Evolutionary conservation across 2,113 vertebrate species (phyloP).

Genomic region (Oxyura jamaicensis): DNA sequence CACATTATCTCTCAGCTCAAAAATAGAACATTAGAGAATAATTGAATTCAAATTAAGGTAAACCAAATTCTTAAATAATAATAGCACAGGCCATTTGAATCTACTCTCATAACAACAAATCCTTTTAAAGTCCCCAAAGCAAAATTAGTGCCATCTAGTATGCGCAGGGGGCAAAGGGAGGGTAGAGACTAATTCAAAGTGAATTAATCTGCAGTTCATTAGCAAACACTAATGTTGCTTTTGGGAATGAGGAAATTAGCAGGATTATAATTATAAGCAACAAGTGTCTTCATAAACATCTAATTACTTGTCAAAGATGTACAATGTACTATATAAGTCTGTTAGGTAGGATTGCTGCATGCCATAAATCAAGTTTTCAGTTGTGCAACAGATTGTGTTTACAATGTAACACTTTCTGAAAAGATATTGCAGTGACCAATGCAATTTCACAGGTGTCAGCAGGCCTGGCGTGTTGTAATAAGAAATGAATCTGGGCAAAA

Average conservation of each 20-base stretch:
- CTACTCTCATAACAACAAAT: constrained; percentile 38
- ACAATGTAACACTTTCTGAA: neutral
- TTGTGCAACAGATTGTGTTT: constrained; percentile 8
- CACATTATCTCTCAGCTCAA: neutral
- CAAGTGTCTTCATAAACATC: constrained; percentile 73
- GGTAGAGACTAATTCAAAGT: constrained; percentile 59
- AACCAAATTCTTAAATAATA: constrained; percentile 70
- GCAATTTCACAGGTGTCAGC: neutral
- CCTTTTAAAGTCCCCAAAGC: constrained; percentile 43
- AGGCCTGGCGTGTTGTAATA: neutral
- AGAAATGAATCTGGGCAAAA: neutral
- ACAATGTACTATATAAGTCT: constrained; percentile 8
- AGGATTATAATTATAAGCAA: constrained; percentile 66
- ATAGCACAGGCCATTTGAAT: constrained; percentile 31
- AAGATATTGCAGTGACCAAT: neutral
- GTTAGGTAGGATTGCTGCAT: neutral
- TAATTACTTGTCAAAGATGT: constrained; percentile 53
- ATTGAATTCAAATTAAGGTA: constrained; percentile 39
- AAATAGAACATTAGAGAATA: constrained; percentile 6
- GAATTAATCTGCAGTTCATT: constrained; percentile 66
- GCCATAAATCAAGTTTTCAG: constrained; percentile 30
- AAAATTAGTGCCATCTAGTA: constrained; percentile 55
- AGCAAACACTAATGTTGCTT: constrained; percentile 61
- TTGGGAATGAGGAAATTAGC: constrained; percentile 65
- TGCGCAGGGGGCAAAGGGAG: neutral